phyloP scores from a whole-genome alignment of 2,113 vertebrate genomes.

The Narcine bancroftii region DNA sequence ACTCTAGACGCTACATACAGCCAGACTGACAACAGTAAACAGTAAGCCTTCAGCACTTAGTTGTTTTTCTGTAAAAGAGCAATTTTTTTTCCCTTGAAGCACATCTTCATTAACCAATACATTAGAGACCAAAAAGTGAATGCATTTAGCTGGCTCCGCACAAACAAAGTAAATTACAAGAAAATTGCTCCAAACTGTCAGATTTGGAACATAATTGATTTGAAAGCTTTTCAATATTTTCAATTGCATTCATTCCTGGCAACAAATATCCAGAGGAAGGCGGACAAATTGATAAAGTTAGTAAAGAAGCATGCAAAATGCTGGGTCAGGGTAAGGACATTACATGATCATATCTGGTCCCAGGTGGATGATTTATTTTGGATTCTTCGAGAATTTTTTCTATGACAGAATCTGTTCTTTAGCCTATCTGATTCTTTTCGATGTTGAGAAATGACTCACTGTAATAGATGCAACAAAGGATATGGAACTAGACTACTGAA shows the following conservation, averaged over 20 bases:
- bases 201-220: background rate
- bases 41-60: no score
- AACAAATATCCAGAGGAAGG: background rate
- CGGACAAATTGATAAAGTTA: background rate
- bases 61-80: background rate
- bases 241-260: background rate
- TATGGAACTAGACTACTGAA: no score
- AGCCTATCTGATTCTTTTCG: no score
- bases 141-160: background rate
- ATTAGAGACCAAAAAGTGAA: background rate
- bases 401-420: no score
- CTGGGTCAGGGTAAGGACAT: background rate
- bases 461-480: no score
- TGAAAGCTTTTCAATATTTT: conserved; percentile 13
- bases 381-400: no score
- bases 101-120: background rate
- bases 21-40: no score
- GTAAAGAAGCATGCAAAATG: background rate
- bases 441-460: no score
- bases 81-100: background rate
- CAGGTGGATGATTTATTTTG: no score
- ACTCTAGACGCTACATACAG: no score
- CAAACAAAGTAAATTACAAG: background rate
- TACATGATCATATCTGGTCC: background rate
- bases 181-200: conserved; percentile 9